Evolutionary conservation across 2,797 vertebrate species (phyloP).

Genomic region (Peromyscus nudipes): DNA sequence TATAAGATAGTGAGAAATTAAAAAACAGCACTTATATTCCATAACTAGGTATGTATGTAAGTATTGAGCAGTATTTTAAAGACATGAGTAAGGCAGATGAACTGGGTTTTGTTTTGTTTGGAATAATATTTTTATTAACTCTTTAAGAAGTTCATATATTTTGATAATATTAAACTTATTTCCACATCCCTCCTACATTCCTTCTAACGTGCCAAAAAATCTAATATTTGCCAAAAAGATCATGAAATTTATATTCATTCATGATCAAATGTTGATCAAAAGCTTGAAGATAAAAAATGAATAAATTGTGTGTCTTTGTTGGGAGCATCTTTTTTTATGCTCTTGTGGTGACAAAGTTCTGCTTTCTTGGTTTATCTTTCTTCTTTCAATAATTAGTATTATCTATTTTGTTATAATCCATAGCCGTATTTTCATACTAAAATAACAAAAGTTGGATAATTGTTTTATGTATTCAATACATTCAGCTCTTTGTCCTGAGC

Average conservation of each 20-base stretch:
- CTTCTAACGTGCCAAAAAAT: background rate
- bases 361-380: slow-evolving; percentile 22
- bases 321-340: background rate
- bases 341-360: slow-evolving; percentile 17
- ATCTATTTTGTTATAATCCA: background rate
- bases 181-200: background rate
- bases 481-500: background rate
- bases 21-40: background rate
- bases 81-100: background rate
- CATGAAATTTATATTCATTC: background rate
- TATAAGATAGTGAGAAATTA: background rate
- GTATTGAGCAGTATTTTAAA: background rate
- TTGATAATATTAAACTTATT: background rate
- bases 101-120: background rate
- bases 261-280: background rate
- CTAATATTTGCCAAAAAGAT: background rate
- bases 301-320: background rate
- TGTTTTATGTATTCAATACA: background rate
- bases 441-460: slow-evolving; percentile 29
- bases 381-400: background rate
- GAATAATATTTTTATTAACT: background rate
- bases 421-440: background rate
- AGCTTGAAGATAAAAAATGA: background rate
- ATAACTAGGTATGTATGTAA: background rate
- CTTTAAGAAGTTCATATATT: background rate